phyloP scores from a whole-genome alignment of 2,888 invertebrate species.

The Trypoxylon attenuatum region DNA sequence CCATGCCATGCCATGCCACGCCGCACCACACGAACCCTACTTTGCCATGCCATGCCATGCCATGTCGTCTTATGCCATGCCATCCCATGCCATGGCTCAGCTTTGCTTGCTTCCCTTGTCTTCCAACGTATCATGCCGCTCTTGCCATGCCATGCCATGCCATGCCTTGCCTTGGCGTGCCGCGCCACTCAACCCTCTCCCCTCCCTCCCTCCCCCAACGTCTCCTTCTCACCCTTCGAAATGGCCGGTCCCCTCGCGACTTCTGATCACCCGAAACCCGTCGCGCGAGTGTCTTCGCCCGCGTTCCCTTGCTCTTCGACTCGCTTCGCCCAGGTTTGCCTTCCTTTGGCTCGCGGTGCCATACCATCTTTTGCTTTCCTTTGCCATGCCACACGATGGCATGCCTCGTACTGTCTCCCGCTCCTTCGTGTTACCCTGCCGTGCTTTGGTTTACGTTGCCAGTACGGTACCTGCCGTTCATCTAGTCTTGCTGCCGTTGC shows the following conservation, averaged over 20 bases:
- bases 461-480: not conserved
- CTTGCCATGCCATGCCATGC: conserved; percentile 2
- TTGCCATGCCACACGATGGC: conserved; percentile 11
- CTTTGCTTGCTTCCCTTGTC: too few species aligned
- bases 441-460: conserved; percentile 20
- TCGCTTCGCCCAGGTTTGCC: too few species aligned
- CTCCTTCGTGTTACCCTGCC: conserved; percentile 20
- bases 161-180: conserved; percentile 22
- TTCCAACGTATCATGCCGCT: too few species aligned
- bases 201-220: conserved; percentile 19
- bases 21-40: not conserved
- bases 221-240: conserved; percentile 29
- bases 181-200: conserved; percentile 20
- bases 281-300: too few species aligned
- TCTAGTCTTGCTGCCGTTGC: not conserved
- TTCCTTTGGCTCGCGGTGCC: not conserved
- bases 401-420: conserved; percentile 28
- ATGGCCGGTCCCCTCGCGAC: conserved; percentile 7
- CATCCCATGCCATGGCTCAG: conserved; percentile 21
- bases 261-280: too few species aligned
- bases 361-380: not conserved
- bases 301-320: conserved; percentile 20
- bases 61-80: conserved; percentile 21
- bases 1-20: not conserved
- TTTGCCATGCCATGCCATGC: conserved; percentile 9